Base-by-base conservation (phyloP, 1,140 invertebrate genomes). In the Drosophila auraria region DNA sequence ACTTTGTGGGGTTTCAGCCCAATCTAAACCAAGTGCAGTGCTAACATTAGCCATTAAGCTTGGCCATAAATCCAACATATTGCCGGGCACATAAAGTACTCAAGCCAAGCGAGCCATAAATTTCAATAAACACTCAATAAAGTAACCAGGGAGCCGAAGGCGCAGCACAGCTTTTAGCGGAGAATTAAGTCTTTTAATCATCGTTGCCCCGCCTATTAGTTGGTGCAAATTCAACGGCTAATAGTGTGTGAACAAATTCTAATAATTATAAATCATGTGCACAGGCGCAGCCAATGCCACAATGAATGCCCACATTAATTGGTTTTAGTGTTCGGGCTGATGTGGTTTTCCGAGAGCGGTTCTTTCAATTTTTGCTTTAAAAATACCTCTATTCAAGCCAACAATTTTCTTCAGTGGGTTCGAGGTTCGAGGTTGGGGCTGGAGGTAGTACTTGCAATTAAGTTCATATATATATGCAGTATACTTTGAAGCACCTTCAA, bases 81-180 rank as follows among this genome's bases (percentile, higher is more conserved):
- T 60, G 56, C 57, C 53, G 38, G 63, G 56, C 63, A 72, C 65
- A 82, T 82, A 79, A 82, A 76, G 83, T 82, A 78, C 62, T 61
- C 60, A 66, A 76, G 68, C 40, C 53, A 36, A 47, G 15, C 20
- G 45, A 59, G 74, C 78, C 77, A 83, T 87, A 89, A 87, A 87
- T 87, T 74, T 81, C 73, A 87, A 87, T 89, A 87, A 89, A 68
- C 64, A 83, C 78, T 60, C 65, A 78, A 89, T 89, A 80, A 89
- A 80, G 84, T 42, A 47, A 27, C 47, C 33, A 53, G 27, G 27
- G 11, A 23, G 17, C 15, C 40, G 42, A 27, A 9, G 25, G 36
- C 20, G 15, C 30, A 36, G 12, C 58, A 36, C 11, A 33, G 73
- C 62, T 66, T 62, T 81, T 70, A 65, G 66, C 72, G 62, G 40